Evolutionary conservation across 2,797 vertebrate genomes (phyloP), one percentile per base, ranked within the genome.

Genomic region (Limnodromus scolopaceus): DNA sequence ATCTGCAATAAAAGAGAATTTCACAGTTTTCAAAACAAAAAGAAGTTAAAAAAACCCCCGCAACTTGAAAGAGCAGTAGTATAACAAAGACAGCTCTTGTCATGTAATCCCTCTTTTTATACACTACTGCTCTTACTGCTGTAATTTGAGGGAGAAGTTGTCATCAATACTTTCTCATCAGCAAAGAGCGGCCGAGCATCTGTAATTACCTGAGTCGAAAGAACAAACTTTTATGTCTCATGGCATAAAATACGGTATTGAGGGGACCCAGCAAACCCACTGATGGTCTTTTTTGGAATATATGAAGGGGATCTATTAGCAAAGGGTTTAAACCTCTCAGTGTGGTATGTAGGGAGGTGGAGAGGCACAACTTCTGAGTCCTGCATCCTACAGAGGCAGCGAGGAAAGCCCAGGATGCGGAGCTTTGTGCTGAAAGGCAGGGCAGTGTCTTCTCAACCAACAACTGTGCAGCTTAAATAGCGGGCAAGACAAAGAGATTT

Each of bases 311-410:
- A 71, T 63, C 75, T 76, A 28, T 77, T 61, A 80, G 76, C 32
- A 80, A 61, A 86, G 20, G 28, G 54, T 53, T 79, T 54, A 13
- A 51, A 57, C 10, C 16, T 11, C 22, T 5, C 46, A 6, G 13
- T 0, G 5, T 13, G 16, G 9, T 7, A 4, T 0, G 6, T 1
- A 27, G 48, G 48, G 24, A 48, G 36, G 11, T 0, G 8, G 10
- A 23, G 48, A 69, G 36, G 36, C 25, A 19, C 70, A 48, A 2
- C 12, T 25, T 11, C 55, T 16, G 28, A 30, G 51, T 30, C 51
- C 25, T 3, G 11, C 27, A 3, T 0, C 41, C 13, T 41, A 32
- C 0, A 1, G 11, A 32, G 28, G 19, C 38, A 66, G 32, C 0
- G 1, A 43, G 71, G 43, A n/a, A 34, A 69, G 55, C 41, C 41